Evolutionary conservation across 2,888 invertebrate genomes (phyloP), one percentile per base, ranked within the genome.

Genomic region (Diarsia rubi): DNA sequence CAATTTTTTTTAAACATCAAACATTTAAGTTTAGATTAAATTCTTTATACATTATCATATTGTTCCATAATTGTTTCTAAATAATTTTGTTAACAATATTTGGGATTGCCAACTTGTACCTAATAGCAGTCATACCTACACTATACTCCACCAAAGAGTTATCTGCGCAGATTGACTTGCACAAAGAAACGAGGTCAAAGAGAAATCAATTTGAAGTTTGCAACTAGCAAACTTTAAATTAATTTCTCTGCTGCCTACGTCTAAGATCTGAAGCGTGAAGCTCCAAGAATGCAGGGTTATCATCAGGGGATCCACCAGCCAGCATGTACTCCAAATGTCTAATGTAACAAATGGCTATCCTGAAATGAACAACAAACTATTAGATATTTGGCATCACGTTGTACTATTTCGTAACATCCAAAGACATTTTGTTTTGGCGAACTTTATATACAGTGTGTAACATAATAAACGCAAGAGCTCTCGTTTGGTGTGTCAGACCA

Each of bases 261-360:
- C 94, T 89, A 45, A 92, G 68, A 12, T 96, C 96, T 0, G 92
- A 82, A 3, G 90, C 88, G 54, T 95, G 93, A 3, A 93, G 82
- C 59, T 96, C 96, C 75, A 94, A 91, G 84, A 94, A 93, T 0
- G 89, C 91, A 0, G 95, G 89, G 71, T 91, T 93, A 45, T 95
- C 96, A 31, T 96, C 96, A 0, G 93, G 87, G 1, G 91, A 78
- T 1, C 94, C 95, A 0, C 94, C 95, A 0, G 95, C 96, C 73
- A 98, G 90, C 88, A 97, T 94, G 80, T 96, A 97, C 91, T 98
- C 98, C 84, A 98, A 93, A 88, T 98, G 98, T 47, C 98, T 96
- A 85, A 98, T 98, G 92, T 98, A 98, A 84, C 97, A 97, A 78
- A 98, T 98, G 59, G 98, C 98, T 94, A 98, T 97, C 83, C 98